Evolutionary conservation across 2,113 vertebrate genomes (phyloP).

Genomic region (Cyanistes caeruleus): DNA sequence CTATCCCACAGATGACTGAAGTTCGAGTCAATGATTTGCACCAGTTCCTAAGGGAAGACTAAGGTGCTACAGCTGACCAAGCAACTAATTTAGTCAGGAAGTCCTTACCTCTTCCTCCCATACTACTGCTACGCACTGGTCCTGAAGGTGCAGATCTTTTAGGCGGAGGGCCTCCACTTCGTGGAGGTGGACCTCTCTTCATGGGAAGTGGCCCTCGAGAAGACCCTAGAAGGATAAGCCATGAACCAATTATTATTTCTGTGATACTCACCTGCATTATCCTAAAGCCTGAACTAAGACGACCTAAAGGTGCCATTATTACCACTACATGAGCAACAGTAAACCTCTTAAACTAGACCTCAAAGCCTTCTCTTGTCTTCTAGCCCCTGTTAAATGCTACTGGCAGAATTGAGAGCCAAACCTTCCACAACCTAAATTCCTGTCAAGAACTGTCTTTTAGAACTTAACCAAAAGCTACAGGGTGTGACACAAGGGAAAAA

Average conservation of each 20-base stretch:
- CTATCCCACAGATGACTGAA: not conserved
- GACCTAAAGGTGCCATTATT: not conserved
- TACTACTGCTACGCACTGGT: slow-evolving; percentile 86
- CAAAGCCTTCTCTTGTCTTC: not conserved
- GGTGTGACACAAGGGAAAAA: not conserved
- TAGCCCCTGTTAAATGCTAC: not conserved
- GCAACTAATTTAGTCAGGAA: not conserved
- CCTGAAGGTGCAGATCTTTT: slow-evolving; percentile 92
- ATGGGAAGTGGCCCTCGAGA: slow-evolving; percentile 93
- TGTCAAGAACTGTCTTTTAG: not conserved
- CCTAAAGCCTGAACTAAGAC: not conserved
- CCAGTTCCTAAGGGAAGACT: not conserved
- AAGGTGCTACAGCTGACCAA: not conserved
- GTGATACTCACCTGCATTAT: not conserved
- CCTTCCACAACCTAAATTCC: not conserved
- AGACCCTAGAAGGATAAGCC: slow-evolving; percentile 74
- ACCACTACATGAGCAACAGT: not conserved
- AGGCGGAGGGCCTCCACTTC: slow-evolving; percentile 92
- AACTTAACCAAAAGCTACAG: slow-evolving; percentile 9
- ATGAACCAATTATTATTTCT: not conserved
- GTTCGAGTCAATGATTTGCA: not conserved
- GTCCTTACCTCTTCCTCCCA: slow-evolving; percentile 87
- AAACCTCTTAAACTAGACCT: not conserved
- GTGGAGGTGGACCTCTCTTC: slow-evolving; percentile 92
- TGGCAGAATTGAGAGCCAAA: not conserved